Evolutionary conservation across 2,797 vertebrate species (phyloP), one percentile per base, ranked within the genome.

Genomic region (Bovichtus diacanthus): DNA sequence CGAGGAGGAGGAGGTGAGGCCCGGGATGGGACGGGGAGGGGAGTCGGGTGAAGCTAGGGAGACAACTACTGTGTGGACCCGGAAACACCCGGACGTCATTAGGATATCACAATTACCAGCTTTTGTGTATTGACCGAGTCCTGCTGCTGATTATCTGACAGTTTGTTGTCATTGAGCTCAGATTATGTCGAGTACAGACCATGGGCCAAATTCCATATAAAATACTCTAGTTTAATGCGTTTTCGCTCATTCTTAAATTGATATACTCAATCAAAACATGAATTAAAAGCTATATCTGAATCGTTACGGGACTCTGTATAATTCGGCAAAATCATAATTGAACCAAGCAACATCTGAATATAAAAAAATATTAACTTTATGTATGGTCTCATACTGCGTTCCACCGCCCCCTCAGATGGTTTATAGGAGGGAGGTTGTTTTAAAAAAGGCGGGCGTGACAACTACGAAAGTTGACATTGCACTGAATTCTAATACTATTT

Each of bases 1-100:
- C 74, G 91, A 89, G n/a, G 91, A 90, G 84, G 93, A 94, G 91
- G 93, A 95, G 90, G 90, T 87, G 85, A 89, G 83, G 87, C 85
- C 88, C 88, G 86, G 75, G 75, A 82, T 62, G 74, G 87, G 76
- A 83, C 64, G 76, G 81, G 66, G 70, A 41, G 73, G 64, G 78
- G 70, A 74, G 84, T 60, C 59, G 51, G n/a, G 16, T 2, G 76
- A 70, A 70, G 67, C 64, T 54, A 9, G 74, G 60, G 49, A 25
- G 61, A 55, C 53, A 56, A 74, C 78, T 10, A 1, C 47, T 18
- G 19, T 41, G 53, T 21, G 54, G 46, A 83, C 41, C 59, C 73
- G 67, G 59, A 68, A 73, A 51, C 38, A 59, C 2, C 38, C 15
- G 34, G 46, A 27, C 5, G 16, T 31, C 34, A 15, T 56, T 23